A percentile compares a stretch with the other conserved stretches of the same genome.
These are phyloP conservation scores for Paradoxurus hermaphroditus DNA, from an alignment of 2,113 vertebrate genomes.

Conservation along the genomic window DNA sequence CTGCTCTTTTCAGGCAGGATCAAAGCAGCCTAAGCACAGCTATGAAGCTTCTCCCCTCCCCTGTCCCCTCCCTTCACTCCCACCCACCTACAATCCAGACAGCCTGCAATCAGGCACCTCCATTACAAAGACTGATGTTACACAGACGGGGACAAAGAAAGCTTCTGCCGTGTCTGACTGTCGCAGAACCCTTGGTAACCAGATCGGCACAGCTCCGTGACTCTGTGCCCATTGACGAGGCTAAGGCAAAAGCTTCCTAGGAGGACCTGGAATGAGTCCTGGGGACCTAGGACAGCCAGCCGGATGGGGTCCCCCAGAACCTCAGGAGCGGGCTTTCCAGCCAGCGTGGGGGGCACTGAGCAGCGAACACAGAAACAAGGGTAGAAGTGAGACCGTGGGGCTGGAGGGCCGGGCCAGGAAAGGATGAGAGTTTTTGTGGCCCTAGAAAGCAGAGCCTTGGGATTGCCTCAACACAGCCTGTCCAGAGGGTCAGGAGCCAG, in stretches of 20 bases:
- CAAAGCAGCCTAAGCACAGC: not conserved
- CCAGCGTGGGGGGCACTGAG: not conserved
- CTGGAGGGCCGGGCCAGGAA: not conserved
- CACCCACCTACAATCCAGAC: not conserved
- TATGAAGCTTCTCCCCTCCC: not conserved
- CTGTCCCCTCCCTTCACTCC: not conserved
- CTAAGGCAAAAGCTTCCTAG: not conserved
- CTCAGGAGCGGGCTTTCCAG: not conserved
- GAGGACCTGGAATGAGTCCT: not conserved
- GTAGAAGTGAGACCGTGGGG: not conserved
- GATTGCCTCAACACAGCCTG: not conserved
- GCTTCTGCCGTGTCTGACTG: not conserved
- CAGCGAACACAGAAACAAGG: not conserved
- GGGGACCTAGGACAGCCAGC: not conserved
- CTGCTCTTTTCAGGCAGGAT: not conserved
- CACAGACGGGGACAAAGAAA: not conserved
- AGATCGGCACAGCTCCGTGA: not conserved
- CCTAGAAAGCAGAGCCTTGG: not conserved
- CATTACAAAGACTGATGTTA: not conserved
- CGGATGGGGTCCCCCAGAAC: not conserved
- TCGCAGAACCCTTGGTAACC: not conserved
- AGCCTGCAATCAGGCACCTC: constrained; percentile 8
- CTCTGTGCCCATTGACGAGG: not conserved
- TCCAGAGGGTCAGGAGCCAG: not conserved
- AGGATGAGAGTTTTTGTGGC: not conserved